Percentiles rank a stretch among this genome's conserved stretches.
These are phyloP conservation scores for Lasioglossum figueresi DNA, from an alignment of 2,888 invertebrate species.

Conservation along the genomic window DNA sequence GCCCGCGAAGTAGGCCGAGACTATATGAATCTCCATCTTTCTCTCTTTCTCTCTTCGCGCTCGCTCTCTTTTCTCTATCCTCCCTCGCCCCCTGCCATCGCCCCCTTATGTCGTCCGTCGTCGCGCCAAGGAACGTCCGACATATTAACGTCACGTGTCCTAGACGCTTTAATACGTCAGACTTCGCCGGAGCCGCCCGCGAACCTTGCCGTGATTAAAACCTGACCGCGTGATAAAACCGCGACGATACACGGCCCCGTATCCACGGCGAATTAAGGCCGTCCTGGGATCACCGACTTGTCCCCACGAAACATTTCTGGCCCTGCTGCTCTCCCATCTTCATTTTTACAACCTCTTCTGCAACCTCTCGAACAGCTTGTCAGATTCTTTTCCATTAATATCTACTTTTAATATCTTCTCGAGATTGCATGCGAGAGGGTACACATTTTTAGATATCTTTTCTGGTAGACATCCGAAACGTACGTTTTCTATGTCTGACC, in stretches of 20 bases:
- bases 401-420: neutral
- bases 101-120: slow-evolving; percentile 39
- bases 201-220: slow-evolving; percentile 56
- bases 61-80: neutral
- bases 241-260: neutral
- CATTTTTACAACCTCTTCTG: neutral
- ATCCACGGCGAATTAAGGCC: slow-evolving; percentile 15
- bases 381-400: neutral
- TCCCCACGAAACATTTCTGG: neutral
- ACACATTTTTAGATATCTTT: neutral
- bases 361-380: neutral
- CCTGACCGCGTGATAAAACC: slow-evolving; percentile 14
- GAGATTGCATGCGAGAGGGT: neutral
- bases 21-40: slow-evolving; percentile 16
- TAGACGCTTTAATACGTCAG: slow-evolving; percentile 62
- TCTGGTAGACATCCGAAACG: neutral
- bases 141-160: slow-evolving; percentile 67
- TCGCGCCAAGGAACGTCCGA: slow-evolving; percentile 48
- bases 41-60: neutral
- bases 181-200: neutral
- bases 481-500: too few relatives aligned
- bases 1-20: slow-evolving; percentile 56
- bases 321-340: neutral
- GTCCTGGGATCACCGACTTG: neutral
- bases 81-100: neutral